Evolutionary conservation across 2,888 invertebrate species (phyloP).

Genomic region (Mallateleia sp.): DNA sequence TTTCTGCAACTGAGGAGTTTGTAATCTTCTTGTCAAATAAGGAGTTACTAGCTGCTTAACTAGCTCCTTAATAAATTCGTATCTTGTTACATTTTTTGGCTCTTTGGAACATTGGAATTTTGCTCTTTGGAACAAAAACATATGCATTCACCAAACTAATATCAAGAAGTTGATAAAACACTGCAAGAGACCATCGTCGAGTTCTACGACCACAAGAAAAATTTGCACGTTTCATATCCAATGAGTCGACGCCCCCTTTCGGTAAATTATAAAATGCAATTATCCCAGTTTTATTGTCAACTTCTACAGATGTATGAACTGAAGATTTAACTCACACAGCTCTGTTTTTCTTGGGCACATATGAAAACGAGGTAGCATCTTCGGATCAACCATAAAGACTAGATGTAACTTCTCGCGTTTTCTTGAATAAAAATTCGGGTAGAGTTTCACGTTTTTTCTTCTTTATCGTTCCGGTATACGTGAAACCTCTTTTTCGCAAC

Average conservation of each 20-base stretch:
- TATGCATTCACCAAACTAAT: conserved; percentile 15
- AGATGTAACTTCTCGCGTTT: conserved; percentile 63
- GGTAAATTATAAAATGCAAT: conserved; percentile 18
- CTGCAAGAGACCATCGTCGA: conserved; percentile 18
- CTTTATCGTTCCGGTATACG: conserved; percentile 75
- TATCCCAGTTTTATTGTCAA: conserved; percentile 45
- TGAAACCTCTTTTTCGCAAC: conserved; percentile 64
- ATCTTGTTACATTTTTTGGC: neutral
- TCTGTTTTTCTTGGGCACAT: conserved; percentile 80
- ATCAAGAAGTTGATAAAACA: conserved; percentile 23
- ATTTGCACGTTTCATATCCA: conserved; percentile 11
- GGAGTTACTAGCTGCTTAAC: conserved; percentile 19
- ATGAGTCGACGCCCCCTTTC: conserved; percentile 12
- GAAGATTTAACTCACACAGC: conserved; percentile 73
- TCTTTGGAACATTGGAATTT: conserved; percentile 3
- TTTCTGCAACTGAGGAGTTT: neutral
- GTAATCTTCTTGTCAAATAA: neutral
- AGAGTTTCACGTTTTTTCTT: conserved; percentile 81
- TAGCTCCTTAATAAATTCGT: conserved; percentile 1
- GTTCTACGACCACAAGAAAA: neutral
- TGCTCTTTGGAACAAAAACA: conserved; percentile 2
- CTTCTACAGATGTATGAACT: conserved; percentile 65
- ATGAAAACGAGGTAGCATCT: conserved; percentile 68
- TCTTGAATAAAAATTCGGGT: conserved; percentile 80
- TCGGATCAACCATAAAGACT: conserved; percentile 78